phyloP scores from a whole-genome alignment of 1,140 invertebrate genomes.

The Musca vetustissima region DNA sequence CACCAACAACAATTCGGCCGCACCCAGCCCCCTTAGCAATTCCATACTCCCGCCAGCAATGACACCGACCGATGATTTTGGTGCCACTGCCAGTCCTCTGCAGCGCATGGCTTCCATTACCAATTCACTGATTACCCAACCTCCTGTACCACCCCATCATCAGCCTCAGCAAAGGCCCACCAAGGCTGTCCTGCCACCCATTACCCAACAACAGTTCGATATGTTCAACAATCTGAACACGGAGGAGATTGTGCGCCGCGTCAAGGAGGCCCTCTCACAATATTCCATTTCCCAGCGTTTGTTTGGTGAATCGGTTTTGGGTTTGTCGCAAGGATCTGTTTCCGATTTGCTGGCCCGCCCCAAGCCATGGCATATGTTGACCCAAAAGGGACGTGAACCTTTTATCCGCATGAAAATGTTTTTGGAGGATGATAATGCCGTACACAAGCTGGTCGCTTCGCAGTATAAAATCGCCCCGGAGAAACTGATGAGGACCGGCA shows the following conservation, averaged over 20 bases:
- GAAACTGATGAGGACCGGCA: conserved; percentile 91
- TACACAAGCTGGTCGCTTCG: conserved; percentile 92
- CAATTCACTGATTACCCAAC: conserved; percentile 92
- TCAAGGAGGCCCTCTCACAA: conserved; percentile 96
- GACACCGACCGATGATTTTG: conserved; percentile 76
- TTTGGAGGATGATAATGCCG: conserved; percentile 94
- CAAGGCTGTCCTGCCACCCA: conserved; percentile 94
- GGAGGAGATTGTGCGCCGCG: conserved; percentile 95
- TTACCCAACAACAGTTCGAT: conserved; percentile 98
- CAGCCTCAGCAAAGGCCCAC: conserved; percentile 81
- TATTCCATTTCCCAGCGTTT: conserved; percentile 98
- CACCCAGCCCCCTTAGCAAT: conserved; percentile 78
- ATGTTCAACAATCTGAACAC: conserved; percentile 98
- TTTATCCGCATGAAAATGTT: conserved; percentile 99
- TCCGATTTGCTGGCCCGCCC: conserved; percentile 92
- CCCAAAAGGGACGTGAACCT: conserved; percentile 94
- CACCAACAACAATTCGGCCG: conserved; percentile 52
- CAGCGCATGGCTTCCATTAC: conserved; percentile 98
- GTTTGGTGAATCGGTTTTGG: conserved; percentile 96
- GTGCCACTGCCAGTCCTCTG: conserved; percentile 84
- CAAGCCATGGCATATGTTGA: conserved; percentile 97
- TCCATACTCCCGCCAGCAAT: conserved; percentile 79
- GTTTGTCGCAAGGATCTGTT: conserved; percentile 93
- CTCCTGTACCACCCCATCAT: conserved; percentile 79
- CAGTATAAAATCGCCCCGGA: conserved; percentile 98